phyloP scores from a whole-genome alignment of 2,888 invertebrate genomes.

The Punctoribates punctum region DNA sequence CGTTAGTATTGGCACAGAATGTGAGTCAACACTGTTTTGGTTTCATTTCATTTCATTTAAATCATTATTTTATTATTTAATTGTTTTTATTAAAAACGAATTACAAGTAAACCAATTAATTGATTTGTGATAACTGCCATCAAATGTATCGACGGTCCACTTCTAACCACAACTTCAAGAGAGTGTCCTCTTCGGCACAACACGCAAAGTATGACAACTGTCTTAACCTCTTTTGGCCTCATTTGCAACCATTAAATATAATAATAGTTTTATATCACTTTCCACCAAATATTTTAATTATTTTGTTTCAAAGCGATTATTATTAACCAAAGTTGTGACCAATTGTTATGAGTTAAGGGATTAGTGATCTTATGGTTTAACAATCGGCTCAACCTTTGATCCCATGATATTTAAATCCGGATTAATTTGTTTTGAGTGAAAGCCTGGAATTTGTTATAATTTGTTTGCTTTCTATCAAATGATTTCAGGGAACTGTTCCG shows the following conservation, averaged over 20 bases:
- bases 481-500: slow-evolving; percentile 23
- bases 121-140: neutral
- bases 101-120: neutral
- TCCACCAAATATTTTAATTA: too few species aligned
- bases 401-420: neutral
- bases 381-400: too few species aligned
- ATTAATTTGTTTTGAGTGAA: neutral
- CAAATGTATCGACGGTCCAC: slow-evolving; percentile 4
- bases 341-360: too few species aligned
- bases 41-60: neutral
- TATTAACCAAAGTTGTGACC: too few species aligned
- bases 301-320: too few species aligned
- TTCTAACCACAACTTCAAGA: slow-evolving; percentile 10
- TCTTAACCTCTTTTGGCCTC: neutral
- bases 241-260: too few species aligned
- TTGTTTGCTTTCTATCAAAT: neutral
- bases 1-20: slow-evolving; percentile 8
- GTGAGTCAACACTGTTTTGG: slow-evolving; percentile 18
- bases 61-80: neutral
- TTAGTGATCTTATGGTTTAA: too few species aligned
- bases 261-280: too few species aligned
- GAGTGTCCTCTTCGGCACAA: slow-evolving; percentile 14
- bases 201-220: slow-evolving; percentile 28
- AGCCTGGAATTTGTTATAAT: neutral
- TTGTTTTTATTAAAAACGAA: neutral